These are phyloP conservation scores for Bubo scandiacus DNA, from an alignment of 2,113 vertebrate species.

Conservation along the genomic window DNA sequence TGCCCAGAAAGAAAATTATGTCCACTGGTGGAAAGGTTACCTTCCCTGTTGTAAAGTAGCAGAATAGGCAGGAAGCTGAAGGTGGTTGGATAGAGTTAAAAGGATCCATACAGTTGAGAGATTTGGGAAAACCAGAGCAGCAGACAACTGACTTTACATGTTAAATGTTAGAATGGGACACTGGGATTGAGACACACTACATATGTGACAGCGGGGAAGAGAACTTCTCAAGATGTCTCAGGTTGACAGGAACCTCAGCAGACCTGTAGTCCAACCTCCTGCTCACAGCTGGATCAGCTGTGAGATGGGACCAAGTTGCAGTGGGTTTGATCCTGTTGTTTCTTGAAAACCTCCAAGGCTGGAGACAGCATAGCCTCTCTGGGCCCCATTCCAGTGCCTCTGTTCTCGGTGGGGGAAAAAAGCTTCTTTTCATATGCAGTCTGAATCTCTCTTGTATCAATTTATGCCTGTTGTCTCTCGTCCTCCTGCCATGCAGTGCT, in stretches of 20 bases:
- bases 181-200: neutral
- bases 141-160: neutral
- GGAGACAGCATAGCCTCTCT: neutral
- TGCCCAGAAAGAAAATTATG: neutral
- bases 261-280: neutral
- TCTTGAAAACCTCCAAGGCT: neutral
- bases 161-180: neutral
- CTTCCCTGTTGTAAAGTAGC: neutral
- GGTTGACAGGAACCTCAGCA: neutral
- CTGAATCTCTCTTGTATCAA: neutral
- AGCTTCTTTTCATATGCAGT: neutral
- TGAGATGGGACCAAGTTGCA: neutral
- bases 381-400: neutral
- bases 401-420: neutral
- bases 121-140: neutral
- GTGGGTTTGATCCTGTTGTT: neutral
- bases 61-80: neutral
- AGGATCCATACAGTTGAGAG: neutral
- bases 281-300: neutral
- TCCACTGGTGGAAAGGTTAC: neutral
- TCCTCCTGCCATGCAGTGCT: neutral
- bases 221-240: neutral
- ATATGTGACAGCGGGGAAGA: accelerated
- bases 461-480: neutral
- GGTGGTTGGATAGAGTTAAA: neutral